These are phyloP conservation scores for Temnothorax ravouxi DNA, from an alignment of 2,888 invertebrate species.

Conservation along the genomic window DNA sequence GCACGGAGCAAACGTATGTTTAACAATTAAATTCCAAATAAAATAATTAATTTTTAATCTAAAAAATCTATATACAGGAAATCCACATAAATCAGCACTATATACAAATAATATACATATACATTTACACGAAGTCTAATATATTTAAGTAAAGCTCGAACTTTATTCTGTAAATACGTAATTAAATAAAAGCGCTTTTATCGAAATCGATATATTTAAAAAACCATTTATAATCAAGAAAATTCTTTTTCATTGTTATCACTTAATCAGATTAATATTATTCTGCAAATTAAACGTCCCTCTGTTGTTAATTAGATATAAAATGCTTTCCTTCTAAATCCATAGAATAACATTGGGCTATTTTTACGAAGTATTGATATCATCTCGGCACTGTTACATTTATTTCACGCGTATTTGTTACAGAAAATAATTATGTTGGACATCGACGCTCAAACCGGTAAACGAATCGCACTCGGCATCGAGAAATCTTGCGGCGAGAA, in stretches of 20 bases:
- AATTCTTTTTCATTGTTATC: neutral
- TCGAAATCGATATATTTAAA: neutral
- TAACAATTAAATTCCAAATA: neutral
- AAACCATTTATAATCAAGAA: neutral
- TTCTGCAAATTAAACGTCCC: neutral
- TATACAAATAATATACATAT: neutral
- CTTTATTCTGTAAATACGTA: neutral
- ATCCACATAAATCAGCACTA: neutral
- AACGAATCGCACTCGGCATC: slow-evolving; percentile 71
- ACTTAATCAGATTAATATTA: slow-evolving; percentile 8
- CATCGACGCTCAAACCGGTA: slow-evolving; percentile 75
- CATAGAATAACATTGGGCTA: neutral
- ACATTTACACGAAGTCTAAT: neutral
- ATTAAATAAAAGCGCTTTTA: neutral
- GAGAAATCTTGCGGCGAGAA: slow-evolving; percentile 79
- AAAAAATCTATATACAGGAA: neutral
- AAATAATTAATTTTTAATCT: neutral
- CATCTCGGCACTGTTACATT: neutral
- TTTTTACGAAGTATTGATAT: neutral
- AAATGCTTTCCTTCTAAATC: neutral
- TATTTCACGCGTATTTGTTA: slow-evolving; percentile 12
- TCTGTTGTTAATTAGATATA: neutral
- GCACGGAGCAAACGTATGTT: slow-evolving; percentile 81
- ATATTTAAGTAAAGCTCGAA: neutral
- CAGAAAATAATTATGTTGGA: slow-evolving; percentile 82